Percentiles rank a stretch among this genome's conserved stretches.
Evolutionary conservation across 2,797 vertebrate species (phyloP).

Genomic region (Prionace glauca): DNA sequence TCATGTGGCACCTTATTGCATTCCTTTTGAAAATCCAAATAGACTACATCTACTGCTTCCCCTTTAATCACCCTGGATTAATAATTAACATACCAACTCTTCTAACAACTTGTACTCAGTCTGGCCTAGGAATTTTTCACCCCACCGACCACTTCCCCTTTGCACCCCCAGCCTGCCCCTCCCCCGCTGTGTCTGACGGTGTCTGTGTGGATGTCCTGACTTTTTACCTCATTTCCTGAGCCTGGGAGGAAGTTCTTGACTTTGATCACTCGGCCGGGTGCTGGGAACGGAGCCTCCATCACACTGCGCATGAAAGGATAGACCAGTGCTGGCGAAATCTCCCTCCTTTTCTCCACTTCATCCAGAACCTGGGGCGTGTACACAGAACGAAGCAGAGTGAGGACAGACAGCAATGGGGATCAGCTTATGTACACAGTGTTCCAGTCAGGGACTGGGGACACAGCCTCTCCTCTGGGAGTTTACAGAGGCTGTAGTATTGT

Average conservation of each 20-base stretch:
- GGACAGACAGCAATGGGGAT: neutral
- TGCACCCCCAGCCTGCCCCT: neutral
- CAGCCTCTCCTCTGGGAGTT: neutral
- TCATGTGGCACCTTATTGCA: too few species aligned
- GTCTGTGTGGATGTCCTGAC: neutral
- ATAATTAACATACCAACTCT: too few species aligned
- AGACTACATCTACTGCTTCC: too few species aligned
- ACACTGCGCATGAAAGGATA: conserved; percentile 91
- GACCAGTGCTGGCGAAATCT: conserved; percentile 84
- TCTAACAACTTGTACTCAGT: too few species aligned
- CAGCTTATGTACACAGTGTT: neutral
- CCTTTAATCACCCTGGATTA: too few species aligned
- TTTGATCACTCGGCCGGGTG: conserved; percentile 81
- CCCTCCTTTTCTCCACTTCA: conserved; percentile 87
- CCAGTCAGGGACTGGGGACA: neutral
- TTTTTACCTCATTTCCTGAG: conserved; percentile 78
- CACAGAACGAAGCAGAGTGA: neutral
- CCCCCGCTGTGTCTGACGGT: neutral
- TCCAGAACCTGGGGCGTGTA: conserved; percentile 74
- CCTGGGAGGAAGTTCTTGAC: conserved; percentile 91
- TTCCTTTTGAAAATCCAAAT: too few species aligned
- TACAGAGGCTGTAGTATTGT: neutral
- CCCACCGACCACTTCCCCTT: neutral
- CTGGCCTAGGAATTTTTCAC: neutral
- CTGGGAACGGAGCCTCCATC: conserved; percentile 95